phyloP scores from a whole-genome alignment of 2,797 vertebrate species.

The Myotis myotis region DNA sequence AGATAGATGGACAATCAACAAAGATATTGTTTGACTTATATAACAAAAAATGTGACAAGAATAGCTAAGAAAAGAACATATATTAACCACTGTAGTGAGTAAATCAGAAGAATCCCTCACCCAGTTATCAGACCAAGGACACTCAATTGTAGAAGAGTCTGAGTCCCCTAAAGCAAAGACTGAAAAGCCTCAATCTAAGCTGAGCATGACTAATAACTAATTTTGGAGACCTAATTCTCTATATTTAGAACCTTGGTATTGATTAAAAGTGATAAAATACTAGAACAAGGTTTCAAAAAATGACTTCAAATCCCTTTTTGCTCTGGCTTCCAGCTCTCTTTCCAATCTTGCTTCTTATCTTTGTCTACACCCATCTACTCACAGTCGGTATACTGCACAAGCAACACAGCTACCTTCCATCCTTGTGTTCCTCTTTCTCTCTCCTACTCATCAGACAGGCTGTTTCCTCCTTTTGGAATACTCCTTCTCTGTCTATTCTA shows the following conservation, averaged over 20 bases:
- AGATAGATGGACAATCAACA: background rate
- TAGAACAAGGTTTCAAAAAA: background rate
- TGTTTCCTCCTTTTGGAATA: background rate
- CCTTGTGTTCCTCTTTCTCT: background rate
- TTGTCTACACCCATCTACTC: background rate
- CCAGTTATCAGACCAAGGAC: background rate
- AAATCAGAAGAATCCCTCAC: background rate
- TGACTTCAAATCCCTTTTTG: no score
- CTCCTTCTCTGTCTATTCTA: accelerated
- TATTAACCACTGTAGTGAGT: accelerated
- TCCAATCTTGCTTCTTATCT: background rate
- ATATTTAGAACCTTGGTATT: background rate
- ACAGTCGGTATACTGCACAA: background rate
- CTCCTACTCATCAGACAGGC: background rate
- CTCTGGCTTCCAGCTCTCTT: background rate
- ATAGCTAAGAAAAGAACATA: background rate
- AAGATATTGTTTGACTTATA: background rate
- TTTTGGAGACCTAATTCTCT: background rate
- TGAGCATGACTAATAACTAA: background rate
- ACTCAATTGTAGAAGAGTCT: background rate
- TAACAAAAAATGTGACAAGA: background rate
- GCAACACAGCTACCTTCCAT: background rate
- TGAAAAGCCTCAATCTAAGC: background rate
- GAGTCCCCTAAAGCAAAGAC: background rate
- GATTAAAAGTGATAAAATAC: background rate